phyloP scores from a whole-genome alignment of 2,888 invertebrate genomes.

The Microplitis deprimator region DNA sequence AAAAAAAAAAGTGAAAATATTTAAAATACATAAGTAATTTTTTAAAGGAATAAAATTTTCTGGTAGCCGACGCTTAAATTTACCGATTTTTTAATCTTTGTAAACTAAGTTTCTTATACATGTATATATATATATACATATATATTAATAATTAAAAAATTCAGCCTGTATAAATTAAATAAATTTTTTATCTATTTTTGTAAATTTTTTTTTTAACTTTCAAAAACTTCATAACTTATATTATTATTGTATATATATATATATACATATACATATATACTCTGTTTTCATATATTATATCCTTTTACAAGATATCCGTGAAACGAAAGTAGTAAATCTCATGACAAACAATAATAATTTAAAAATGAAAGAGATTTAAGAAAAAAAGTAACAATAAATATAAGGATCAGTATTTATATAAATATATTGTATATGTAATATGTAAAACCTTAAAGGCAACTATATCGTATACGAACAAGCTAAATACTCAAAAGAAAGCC shows the following conservation, averaged over 20 bases:
- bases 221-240: too few relatives aligned
- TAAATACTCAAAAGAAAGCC: conserved; percentile 69
- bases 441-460: background rate
- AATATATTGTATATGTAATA: conserved; percentile 52
- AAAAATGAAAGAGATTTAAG: conserved; percentile 17
- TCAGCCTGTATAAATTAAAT: too few relatives aligned
- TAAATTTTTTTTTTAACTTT: too few relatives aligned
- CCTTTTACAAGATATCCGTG: too few relatives aligned
- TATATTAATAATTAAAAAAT: too few relatives aligned
- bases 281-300: too few relatives aligned
- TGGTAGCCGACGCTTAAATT: conserved; percentile 60
- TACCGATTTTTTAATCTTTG: conserved; percentile 65
- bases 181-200: too few relatives aligned
- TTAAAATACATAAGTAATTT: conserved; percentile 38
- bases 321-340: background rate
- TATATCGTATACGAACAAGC: conserved; percentile 66
- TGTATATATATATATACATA: too few relatives aligned
- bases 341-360: conserved; percentile 37
- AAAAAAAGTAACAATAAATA: background rate
- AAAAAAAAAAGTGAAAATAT: conserved; percentile 45
- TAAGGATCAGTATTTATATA: background rate
- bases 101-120: conserved; percentile 50
- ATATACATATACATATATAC: too few relatives aligned
- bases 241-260: too few relatives aligned
- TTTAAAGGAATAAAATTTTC: conserved; percentile 25